These are phyloP conservation scores for Stegodyphus dumicola DNA, from an alignment of 1,140 invertebrate genomes.

Conservation along the genomic window DNA sequence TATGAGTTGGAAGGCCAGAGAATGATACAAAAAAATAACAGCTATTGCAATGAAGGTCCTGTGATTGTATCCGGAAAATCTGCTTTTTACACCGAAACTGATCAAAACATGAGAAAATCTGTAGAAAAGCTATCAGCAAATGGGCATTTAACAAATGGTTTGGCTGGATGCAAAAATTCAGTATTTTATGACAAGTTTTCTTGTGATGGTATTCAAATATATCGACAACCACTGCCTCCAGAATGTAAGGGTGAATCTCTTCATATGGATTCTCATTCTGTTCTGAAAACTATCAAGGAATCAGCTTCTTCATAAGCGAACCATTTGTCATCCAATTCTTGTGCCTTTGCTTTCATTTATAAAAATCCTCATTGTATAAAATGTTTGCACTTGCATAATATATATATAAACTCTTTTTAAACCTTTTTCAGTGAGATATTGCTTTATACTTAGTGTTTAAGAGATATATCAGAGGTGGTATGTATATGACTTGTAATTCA, in stretches of 20 bases:
- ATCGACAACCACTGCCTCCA: background rate
- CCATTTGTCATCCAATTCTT: background rate
- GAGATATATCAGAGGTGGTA: too few species aligned
- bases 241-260: constrained; percentile 6
- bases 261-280: constrained; percentile 20
- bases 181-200: constrained; percentile 39
- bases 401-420: too few species aligned
- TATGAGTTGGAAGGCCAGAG: constrained; percentile 23
- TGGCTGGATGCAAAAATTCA: constrained; percentile 17
- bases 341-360: background rate
- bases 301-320: constrained; percentile 26
- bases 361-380: too few species aligned
- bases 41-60: background rate
- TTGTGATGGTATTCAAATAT: constrained; percentile 26
- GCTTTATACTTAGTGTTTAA: too few species aligned
- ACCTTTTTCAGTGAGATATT: too few species aligned
- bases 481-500: too few species aligned
- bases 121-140: constrained; percentile 32
- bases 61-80: constrained; percentile 42
- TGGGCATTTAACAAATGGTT: background rate
- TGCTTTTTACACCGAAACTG: constrained; percentile 48
- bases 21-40: background rate
- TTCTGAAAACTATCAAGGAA: constrained; percentile 42
- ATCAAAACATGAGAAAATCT: constrained; percentile 11
- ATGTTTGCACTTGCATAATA: too few species aligned